Evolutionary conservation across 2,797 vertebrate genomes (phyloP), one percentile per base, ranked within the genome.

Genomic region (Naso thynnoides): DNA sequence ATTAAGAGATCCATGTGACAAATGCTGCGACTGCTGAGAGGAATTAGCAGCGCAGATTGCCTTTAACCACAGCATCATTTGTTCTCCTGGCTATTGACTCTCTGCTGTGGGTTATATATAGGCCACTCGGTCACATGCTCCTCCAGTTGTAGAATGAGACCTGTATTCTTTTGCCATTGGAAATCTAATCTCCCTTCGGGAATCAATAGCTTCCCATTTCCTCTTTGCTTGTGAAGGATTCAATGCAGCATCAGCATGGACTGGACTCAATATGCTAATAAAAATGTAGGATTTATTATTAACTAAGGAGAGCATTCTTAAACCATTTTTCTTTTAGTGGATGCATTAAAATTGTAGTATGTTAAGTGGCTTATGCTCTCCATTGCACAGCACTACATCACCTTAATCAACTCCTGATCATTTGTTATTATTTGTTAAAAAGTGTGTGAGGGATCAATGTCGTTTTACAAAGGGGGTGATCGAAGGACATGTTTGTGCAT

Each of bases 171-270:
- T 83, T 69, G 53, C 84, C 58, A 75, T 86, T 76, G 83, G 81
- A 81, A 86, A 89, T 82, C 73, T 71, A 79, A 90, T 77, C 85
- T 72, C 59, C 42, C 39, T 71, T 55, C 18, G 58, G 33, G 72
- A 78, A 93, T 92, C 91, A 84, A 89, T 89, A 71, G 62, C 67
- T 66, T 80, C 76, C 83, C 78, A 79, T 90, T 89, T 83, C 70
- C 86, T 76, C 75, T 76, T 53, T 3, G 26, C 78, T 76, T 78
- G 78, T 86, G 68, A 86, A 79, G 74, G 54, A 72, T 73, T 79
- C 73, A 76, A 69, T 85, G 56, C 11, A 80, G 59, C 41, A 61
- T 42, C 31, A 57, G 33, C 3, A 5, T 57, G 41, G 54, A 71
- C 53, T 39, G 54, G 70, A 73, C 42, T 72, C 39, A 2, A 10